Base-by-base conservation (phyloP, 2,113 vertebrate genomes). In the Embiotoca jacksoni region DNA sequence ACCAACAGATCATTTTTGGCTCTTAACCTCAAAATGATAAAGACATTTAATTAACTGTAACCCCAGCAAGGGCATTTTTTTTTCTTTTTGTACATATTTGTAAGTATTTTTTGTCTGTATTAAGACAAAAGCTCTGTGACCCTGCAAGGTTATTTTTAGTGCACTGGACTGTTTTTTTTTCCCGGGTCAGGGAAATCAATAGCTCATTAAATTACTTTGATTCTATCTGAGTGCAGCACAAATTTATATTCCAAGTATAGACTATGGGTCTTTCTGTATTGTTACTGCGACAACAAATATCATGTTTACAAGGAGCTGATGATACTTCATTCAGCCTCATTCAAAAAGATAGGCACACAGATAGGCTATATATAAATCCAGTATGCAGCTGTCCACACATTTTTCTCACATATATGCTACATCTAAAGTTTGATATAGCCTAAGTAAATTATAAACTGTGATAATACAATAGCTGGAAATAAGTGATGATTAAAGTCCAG, bases 161-260 rank as follows among this genome's bases (percentile, higher is more conserved):
- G 9, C 16, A 52, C 39, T 68, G 87, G 74, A 80, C 56, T 33
- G 16, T 50, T 16, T 62, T 53, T 37, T 36, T 37, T 74, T 54
- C 35, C 36, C 30, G 36, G 15, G 16, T 77, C 33, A 13, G 71
- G 33, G n/a, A 75, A 80, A 87, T 92, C 90, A 86, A 92, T 90
- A 88, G 11, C 80, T 92, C 75, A 88, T 90, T 93, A 88, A 72
- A 82, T 71, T 32, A 30, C 65, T 85, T 88, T 85, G 71, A 60
- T 80, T 37, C 30, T 67, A 56, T 80, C 49, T 49, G 32, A 56
- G 33, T 50, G 11, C 33, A 59, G 50, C n/a, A 75, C 56, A 63
- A 35, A 67, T 44, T 47, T 36, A 41, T 1, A 39, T 33, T 68
- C 54, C 58, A 85, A 78, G 82, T 73, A 72, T 52, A 82, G 81